phyloP scores from a whole-genome alignment of 2,113 vertebrate species.

The Dipodomys stephensi region DNA sequence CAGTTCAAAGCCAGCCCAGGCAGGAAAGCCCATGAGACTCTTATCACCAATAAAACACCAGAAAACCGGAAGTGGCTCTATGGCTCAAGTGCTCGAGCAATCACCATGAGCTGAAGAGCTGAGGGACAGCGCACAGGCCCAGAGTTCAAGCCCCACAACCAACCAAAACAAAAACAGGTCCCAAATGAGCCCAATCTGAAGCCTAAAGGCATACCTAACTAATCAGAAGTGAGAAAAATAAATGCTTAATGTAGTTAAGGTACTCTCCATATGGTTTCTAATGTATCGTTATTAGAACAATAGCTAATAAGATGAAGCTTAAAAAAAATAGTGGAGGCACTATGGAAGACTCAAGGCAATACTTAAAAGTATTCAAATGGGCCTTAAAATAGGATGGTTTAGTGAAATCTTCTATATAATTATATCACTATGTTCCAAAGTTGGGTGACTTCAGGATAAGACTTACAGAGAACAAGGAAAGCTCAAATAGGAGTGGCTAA shows the following conservation, averaged over 20 bases:
- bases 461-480: constrained; percentile 10
- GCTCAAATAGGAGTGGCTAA: not conserved
- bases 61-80: too few relatives aligned
- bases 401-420: not conserved
- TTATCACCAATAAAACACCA: too few relatives aligned
- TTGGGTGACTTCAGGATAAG: not conserved
- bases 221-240: not conserved
- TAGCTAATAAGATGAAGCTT: not conserved
- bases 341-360: constrained; percentile 26
- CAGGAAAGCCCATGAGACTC: too few relatives aligned
- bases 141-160: too few relatives aligned
- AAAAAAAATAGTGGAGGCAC: not conserved
- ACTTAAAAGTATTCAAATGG: constrained; percentile 13
- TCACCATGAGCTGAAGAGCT: too few relatives aligned
- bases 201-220: not conserved
- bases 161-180: not conserved
- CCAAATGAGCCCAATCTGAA: not conserved
- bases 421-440: not conserved
- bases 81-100: too few relatives aligned
- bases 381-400: constrained; percentile 26
- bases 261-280: not conserved
- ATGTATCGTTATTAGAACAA: not conserved
- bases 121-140: too few relatives aligned
- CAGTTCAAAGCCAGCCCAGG: too few relatives aligned
- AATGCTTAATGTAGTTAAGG: not conserved